phyloP scores from a whole-genome alignment of 1,140 invertebrate genomes.

The Triops cancriformis region DNA sequence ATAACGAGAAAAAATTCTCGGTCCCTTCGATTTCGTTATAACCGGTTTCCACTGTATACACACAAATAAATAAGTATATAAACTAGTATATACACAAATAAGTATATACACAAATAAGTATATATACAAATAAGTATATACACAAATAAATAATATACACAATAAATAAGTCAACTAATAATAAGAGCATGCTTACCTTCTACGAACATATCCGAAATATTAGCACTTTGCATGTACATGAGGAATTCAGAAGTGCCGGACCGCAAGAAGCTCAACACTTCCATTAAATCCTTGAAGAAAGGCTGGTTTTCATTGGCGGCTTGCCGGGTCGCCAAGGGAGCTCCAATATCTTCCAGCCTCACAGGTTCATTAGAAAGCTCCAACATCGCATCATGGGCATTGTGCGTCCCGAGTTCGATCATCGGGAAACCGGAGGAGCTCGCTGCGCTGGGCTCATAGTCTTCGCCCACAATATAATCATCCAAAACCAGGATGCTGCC shows the following conservation, averaged over 20 bases:
- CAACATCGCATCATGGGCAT: conserved; percentile 21
- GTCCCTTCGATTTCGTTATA: too few species aligned
- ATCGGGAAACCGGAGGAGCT: conserved; percentile 23
- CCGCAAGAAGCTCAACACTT: conserved; percentile 50
- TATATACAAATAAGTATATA: too few species aligned
- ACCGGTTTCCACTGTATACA: too few species aligned
- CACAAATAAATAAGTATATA: too few species aligned
- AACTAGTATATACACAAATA: too few species aligned
- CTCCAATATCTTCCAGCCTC: not conserved
- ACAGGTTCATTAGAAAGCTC: conserved; percentile 11
- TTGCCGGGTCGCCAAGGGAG: conserved; percentile 1
- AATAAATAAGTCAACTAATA: too few species aligned
- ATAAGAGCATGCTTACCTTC: conserved; percentile 39
- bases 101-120: too few species aligned
- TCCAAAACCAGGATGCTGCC: conserved; percentile 44
- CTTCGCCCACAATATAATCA: conserved; percentile 43
- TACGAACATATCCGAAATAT: conserved; percentile 48
- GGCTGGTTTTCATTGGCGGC: conserved; percentile 20
- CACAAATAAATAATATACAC: too few species aligned
- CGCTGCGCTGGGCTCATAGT: conserved; percentile 26
- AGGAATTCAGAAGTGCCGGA: conserved; percentile 54
- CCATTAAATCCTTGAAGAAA: conserved; percentile 36
- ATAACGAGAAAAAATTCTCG: too few species aligned
- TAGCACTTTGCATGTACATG: conserved; percentile 50
- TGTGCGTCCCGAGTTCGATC: conserved; percentile 27